These are phyloP conservation scores for Ceuthmochares aereus DNA, from an alignment of 2,113 vertebrate species.

Conservation along the genomic window DNA sequence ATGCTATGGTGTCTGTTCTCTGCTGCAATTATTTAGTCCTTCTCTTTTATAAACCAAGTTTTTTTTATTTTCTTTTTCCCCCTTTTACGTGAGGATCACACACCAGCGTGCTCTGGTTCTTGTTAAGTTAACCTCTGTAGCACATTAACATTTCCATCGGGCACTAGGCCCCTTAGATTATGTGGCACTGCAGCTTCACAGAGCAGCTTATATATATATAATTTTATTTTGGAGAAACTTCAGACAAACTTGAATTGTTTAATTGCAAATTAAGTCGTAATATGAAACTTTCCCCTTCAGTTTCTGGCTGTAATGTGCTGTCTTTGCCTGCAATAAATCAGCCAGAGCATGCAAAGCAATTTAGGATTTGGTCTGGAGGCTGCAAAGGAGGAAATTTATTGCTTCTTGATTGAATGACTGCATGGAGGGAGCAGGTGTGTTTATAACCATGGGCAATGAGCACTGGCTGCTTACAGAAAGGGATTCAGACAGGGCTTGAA, in stretches of 20 bases:
- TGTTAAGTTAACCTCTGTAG: background rate
- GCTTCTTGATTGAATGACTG: conserved; percentile 58
- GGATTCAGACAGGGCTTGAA: background rate
- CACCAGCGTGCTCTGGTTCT: background rate
- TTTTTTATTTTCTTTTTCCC: no score
- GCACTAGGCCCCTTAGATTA: background rate
- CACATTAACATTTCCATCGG: background rate
- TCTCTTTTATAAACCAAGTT: background rate
- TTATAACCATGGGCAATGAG: conserved; percentile 54
- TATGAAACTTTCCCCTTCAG: background rate
- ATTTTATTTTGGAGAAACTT: conserved; percentile 28
- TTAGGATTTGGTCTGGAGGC: conserved; percentile 60
- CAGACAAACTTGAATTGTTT: conserved; percentile 43
- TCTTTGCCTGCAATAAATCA: conserved; percentile 62
- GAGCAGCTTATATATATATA: background rate
- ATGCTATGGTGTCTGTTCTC: background rate
- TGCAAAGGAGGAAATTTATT: conserved; percentile 41
- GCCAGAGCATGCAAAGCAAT: conserved; percentile 29
- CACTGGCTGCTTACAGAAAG: conserved; percentile 34
- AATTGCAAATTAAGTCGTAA: conserved; percentile 52
- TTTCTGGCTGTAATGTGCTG: conserved; percentile 13
- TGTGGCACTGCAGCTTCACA: background rate
- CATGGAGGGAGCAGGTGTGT: conserved; percentile 71
- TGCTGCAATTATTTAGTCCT: background rate
- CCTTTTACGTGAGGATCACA: background rate